Base-by-base conservation (phyloP, 2,888 invertebrate species). In the Eupithecia vulgata region DNA sequence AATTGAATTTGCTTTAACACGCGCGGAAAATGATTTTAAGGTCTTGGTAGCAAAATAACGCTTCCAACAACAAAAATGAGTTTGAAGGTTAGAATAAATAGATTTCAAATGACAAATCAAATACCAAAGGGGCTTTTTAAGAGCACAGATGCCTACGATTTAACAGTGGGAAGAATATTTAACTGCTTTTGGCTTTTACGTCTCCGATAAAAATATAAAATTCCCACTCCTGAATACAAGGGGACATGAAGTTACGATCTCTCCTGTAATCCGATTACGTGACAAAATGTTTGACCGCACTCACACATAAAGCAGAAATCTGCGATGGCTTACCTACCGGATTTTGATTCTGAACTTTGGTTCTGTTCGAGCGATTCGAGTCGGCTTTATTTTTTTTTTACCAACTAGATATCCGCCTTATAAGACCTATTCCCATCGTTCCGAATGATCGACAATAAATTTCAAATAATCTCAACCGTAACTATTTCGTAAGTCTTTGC, bases 211-310 rank as follows among this genome's bases (percentile, higher is more conserved):
- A 81, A 73, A 76, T 70, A 80, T 69, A 78, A 81, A 75, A 76
- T 68, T 73, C 59, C 66, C 67, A 73, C 76, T 79, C 79, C 77
- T 78, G 80, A 81, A 82, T 82, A 81, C 80, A 79, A 80, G 79
- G 76, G 75, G 73, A 81, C 81, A 81, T 78, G 78, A 80, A 83
- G 83, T 84, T 85, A 83, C 77, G 81, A 82, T 81, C 81, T 82
- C 71, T 82, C 79, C 79, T 81, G 84, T 89, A 90, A 90, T 90
- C 87, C 84, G 85, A 88, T 90, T 90, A 88, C 83, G 83, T 82
- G 84, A 86, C 85, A 87, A 88, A 90, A 88, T 87, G 85, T 84
- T 74, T 71, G 74, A 67, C 67, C 66, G 52, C 40, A 71, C 59
- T 71, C 57, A 67, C 69, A 40, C 52, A 42, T 30, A 57, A 61